Evolutionary conservation across 2,797 vertebrate species (phyloP).

Genomic region (Eulemur albifrons): DNA sequence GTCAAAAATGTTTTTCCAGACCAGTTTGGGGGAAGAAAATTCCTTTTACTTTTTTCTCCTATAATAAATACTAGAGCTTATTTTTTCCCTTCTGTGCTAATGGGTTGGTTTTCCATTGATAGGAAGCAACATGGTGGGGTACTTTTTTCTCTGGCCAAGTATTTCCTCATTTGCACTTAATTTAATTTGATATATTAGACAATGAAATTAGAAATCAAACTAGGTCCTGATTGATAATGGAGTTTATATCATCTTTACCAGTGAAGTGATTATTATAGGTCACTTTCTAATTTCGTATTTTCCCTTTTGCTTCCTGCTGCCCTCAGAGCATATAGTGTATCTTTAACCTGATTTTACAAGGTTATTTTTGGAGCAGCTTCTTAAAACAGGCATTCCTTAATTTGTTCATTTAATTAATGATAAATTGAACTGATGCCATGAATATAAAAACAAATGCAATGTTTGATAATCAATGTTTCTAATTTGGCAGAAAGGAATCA

Average conservation of each 20-base stretch:
- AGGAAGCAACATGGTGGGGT: background rate
- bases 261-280: background rate
- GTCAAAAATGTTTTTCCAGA: background rate
- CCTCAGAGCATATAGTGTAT: background rate
- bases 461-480: background rate
- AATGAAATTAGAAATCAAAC: background rate
- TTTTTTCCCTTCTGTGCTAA: background rate
- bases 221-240: background rate
- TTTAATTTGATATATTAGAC: background rate
- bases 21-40: background rate
- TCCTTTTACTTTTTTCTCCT: background rate
- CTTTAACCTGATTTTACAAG: background rate
- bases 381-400: slow-evolving; percentile 25
- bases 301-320: background rate
- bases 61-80: background rate
- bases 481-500: background rate
- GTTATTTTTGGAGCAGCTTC: slow-evolving; percentile 39
- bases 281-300: background rate
- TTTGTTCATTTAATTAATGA: slow-evolving; percentile 10
- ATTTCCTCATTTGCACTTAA: background rate
- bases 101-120: background rate
- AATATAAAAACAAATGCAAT: background rate
- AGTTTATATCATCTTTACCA: background rate
- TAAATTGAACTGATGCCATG: background rate
- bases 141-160: background rate